Base-by-base conservation (phyloP, 2,113 vertebrate species). In the Blennius ocellaris region DNA sequence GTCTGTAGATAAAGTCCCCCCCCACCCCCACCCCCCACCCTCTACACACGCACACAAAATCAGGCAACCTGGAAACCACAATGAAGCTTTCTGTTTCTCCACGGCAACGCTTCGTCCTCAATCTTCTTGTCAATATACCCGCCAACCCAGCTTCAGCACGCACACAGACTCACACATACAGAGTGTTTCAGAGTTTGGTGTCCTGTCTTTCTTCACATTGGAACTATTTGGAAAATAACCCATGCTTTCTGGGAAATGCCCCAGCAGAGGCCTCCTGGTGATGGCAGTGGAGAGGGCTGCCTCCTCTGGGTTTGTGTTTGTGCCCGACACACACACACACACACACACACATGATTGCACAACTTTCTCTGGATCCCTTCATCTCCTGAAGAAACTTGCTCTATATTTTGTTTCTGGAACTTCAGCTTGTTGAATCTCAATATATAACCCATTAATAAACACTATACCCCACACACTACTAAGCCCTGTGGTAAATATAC, bases 181-280 rank as follows among this genome's bases (percentile, higher is more conserved):
- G 21, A 30, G 21, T 30, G 21, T 30, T 30, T 30, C 21, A 30
- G 54, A 52, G 47, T 57, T 66, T 68, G 44, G 49, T 74, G 81
- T 89, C 78, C 75, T 86, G 85, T 85, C 75, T 89, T 88, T 90
- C 80, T 80, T 88, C 91, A 89, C 71, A 80, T 69, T 90, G 85
- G 75, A 92, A 79, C 77, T 75, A 90, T 91, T 92, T 87, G 77
- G 81, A 82, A 87, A 87, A 84, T 80, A 87, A 83, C 56, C 66
- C 71, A n/a, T 52, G 71, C 65, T 82, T 87, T 91, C 88, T 81
- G 77, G 81, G 90, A 91, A 91, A 82, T 82, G 78, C 82, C 88
- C 83, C 86, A 67, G 72, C 87, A 55, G 73, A 86, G 88, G 79
- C 86, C 87, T 87, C 90, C 83, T 87, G 76, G 80, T 84, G 87